phyloP scores from a whole-genome alignment of 2,797 vertebrate species.

The Hoplostethus mediterraneus region DNA sequence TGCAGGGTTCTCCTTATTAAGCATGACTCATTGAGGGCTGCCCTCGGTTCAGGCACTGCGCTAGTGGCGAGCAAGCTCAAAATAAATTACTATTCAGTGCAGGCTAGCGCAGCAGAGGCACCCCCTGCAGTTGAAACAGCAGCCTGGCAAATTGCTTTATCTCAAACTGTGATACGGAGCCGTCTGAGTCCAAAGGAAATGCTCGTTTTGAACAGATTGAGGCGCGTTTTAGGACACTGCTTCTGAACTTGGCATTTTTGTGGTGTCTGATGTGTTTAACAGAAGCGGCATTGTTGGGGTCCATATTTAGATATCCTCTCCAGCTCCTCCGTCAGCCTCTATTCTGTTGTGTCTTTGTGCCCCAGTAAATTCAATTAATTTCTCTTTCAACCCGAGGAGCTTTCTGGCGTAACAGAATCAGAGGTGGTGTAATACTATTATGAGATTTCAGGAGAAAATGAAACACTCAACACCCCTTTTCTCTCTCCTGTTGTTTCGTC shows the following conservation, averaged over 20 bases:
- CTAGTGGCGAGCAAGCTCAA: constrained; percentile 44
- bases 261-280: constrained; percentile 61
- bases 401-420: constrained; percentile 65
- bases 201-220: constrained; percentile 60
- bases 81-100: constrained; percentile 76
- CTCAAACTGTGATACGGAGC: constrained; percentile 62
- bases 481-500: constrained; percentile 10
- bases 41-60: constrained; percentile 59
- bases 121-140: constrained; percentile 70
- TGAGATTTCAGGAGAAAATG: constrained; percentile 64
- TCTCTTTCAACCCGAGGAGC: constrained; percentile 70
- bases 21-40: constrained; percentile 72
- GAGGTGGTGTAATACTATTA: constrained; percentile 71
- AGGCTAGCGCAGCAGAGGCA: constrained; percentile 62
- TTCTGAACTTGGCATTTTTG: constrained; percentile 54
- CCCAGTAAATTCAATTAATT: constrained; percentile 76
- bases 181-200: constrained; percentile 42
- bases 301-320: constrained; percentile 64
- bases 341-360: constrained; percentile 61
- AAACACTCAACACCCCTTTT: constrained; percentile 45
- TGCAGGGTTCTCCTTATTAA: constrained; percentile 57
- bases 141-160: constrained; percentile 75
- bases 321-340: constrained; percentile 61
- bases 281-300: constrained; percentile 62
- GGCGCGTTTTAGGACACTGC: constrained; percentile 42